Evolutionary conservation across 1,140 invertebrate genomes (phyloP).

Genomic region (Streblospio benedicti): DNA sequence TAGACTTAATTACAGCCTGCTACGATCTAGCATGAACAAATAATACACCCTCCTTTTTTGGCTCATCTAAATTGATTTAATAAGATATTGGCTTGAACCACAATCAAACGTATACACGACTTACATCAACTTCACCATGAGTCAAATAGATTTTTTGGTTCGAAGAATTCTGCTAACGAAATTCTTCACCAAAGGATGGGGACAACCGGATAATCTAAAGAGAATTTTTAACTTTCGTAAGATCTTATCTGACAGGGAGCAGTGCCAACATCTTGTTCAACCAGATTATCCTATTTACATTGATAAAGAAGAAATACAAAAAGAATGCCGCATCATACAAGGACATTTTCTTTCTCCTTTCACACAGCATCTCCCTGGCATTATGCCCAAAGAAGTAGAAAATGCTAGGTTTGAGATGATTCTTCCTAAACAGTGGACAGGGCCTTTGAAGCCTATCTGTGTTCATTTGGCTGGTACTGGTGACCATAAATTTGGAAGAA

Average conservation of each 20-base stretch:
- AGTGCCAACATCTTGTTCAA: slow-evolving; percentile 72
- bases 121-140: slow-evolving; percentile 33
- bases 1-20: too few species aligned
- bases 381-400: slow-evolving; percentile 75
- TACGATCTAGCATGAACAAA: too few species aligned
- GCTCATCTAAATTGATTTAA: too few species aligned
- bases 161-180: slow-evolving; percentile 78
- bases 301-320: slow-evolving; percentile 68
- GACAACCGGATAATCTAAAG: slow-evolving; percentile 79
- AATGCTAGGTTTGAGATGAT: slow-evolving; percentile 57
- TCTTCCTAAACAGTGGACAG: slow-evolving; percentile 69
- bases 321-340: slow-evolving; percentile 69
- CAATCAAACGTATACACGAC: too few species aligned
- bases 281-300: slow-evolving; percentile 78
- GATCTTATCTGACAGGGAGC: slow-evolving; percentile 70
- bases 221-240: slow-evolving; percentile 85
- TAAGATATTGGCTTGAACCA: too few species aligned
- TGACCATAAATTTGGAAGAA: slow-evolving; percentile 90
- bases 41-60: too few species aligned
- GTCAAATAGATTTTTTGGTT: slow-evolving; percentile 74
- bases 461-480: slow-evolving; percentile 94
- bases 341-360: slow-evolving; percentile 84
- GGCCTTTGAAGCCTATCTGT: slow-evolving; percentile 70
- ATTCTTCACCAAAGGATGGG: slow-evolving; percentile 96
- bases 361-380: slow-evolving; percentile 67